These are phyloP conservation scores for Enteromius mattozi DNA, from an alignment of 2,797 vertebrate species.

Conservation along the genomic window DNA sequence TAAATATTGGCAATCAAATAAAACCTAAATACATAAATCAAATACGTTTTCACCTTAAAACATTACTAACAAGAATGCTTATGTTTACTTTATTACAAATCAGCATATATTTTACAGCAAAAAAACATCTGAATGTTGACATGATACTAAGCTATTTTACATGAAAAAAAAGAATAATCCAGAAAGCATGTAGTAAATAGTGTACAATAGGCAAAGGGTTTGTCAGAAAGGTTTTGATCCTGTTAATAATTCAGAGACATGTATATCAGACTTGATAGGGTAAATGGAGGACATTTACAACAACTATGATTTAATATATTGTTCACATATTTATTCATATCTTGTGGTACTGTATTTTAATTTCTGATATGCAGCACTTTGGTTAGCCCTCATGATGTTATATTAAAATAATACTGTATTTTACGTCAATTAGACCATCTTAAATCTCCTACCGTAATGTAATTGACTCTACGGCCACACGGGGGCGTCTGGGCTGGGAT, in stretches of 20 bases:
- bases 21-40: too few species aligned
- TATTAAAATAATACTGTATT: neutral
- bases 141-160: neutral
- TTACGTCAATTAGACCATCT: neutral
- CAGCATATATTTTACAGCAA: neutral
- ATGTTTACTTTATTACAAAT: neutral
- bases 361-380: neutral
- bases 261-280: neutral
- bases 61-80: neutral
- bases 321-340: neutral
- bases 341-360: neutral
- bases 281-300: neutral
- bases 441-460: neutral
- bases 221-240: neutral
- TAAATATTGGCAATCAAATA: too few species aligned
- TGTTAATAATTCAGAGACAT: neutral
- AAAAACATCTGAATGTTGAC: neutral
- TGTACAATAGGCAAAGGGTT: neutral
- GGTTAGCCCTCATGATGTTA: neutral
- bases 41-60: too few species aligned
- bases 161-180: neutral
- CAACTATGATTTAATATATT: neutral
- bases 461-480: neutral
- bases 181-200: neutral
- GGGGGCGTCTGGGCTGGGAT: conserved; percentile 70